Conservation (phyloP, 2,888 invertebrate genomes). For the Xestia sexstrigata region DNA sequence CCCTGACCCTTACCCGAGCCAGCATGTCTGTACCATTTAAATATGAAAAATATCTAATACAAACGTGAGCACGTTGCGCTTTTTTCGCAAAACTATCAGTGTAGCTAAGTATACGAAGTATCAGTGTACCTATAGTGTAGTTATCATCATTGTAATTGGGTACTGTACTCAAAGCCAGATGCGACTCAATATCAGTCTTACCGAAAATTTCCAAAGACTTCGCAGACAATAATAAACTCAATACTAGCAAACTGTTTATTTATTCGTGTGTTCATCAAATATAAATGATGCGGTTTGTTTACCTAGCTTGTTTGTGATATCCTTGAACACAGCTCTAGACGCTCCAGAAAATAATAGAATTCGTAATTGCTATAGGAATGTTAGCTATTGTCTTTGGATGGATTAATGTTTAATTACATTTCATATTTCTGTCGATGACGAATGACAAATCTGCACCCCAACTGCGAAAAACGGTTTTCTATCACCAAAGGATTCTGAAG, state of each 20-base stretch:
- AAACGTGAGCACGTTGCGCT: too few relatives aligned
- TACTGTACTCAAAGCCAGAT: neutral
- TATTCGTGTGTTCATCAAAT: slow-evolving; percentile 32
- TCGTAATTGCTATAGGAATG: slow-evolving; percentile 36
- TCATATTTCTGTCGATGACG: neutral
- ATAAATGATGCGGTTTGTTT: slow-evolving; percentile 17
- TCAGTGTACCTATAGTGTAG: too few relatives aligned
- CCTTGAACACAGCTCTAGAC: slow-evolving; percentile 27
- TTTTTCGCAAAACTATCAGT: too few relatives aligned
- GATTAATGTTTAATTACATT: neutral
- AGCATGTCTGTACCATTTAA: neutral
- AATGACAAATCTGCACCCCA: neutral
- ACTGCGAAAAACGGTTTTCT: neutral
- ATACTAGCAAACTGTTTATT: slow-evolving; percentile 2
- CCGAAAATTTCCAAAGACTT: neutral
- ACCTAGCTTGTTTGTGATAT: slow-evolving; percentile 35
- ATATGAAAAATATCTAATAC: neutral
- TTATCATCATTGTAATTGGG: neutral
- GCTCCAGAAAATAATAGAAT: slow-evolving; percentile 38
- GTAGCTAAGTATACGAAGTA: too few relatives aligned
- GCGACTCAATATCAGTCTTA: neutral
- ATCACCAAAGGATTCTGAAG: neutral
- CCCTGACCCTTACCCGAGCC: too few relatives aligned
- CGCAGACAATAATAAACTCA: neutral
- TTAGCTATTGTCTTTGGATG: slow-evolving; percentile 5